A percentile compares a stretch with the other conserved stretches of the same genome.
Conservation (phyloP, 2,797 vertebrate species). For the Sphenopsis melanotis region DNA sequence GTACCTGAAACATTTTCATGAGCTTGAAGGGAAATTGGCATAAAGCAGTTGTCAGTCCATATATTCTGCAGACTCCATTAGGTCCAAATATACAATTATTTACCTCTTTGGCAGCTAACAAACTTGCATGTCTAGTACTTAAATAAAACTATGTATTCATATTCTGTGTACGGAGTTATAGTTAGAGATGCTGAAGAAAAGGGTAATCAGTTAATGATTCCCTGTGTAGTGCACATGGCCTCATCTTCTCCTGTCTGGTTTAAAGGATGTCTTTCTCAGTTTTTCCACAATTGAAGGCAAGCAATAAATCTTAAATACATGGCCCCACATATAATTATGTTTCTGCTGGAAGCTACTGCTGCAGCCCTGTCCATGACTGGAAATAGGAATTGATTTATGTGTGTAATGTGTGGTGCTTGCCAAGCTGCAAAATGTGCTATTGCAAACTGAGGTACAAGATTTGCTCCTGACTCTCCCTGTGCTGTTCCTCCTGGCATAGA, state of each 20-base stretch:
- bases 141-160: not conserved
- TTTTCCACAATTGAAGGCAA: not conserved
- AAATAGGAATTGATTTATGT: not conserved
- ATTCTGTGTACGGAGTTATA: not conserved
- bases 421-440: not conserved
- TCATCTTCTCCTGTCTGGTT: not conserved
- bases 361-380: not conserved
- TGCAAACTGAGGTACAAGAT: not conserved
- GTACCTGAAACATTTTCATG: not conserved
- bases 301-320: not conserved
- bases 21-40: not conserved
- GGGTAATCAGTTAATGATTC: not conserved
- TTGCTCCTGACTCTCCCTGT: not conserved
- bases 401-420: rapidly evolving
- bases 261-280: not conserved
- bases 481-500: not conserved
- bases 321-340: not conserved
- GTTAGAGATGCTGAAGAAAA: not conserved
- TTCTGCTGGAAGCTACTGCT: not conserved
- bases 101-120: not conserved
- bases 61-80: not conserved
- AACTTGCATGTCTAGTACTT: not conserved
- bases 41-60: not conserved
- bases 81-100: not conserved
- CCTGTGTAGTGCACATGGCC: not conserved